Evolutionary conservation across 2,797 vertebrate species (phyloP).

Genomic region (Schizopygopsis malacanthus): DNA sequence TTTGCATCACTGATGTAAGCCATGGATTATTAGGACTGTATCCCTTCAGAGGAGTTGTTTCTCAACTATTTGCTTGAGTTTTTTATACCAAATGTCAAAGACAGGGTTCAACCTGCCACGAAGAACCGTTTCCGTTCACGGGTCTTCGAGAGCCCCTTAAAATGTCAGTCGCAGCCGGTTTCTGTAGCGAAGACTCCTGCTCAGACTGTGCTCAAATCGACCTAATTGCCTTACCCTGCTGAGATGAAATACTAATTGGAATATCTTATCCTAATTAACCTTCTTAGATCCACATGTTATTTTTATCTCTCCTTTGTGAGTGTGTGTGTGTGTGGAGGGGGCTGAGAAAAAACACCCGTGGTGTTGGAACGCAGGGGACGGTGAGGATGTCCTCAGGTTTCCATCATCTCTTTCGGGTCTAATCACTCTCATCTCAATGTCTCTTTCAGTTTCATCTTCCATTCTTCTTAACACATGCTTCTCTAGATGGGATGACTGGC

Average conservation of each 20-base stretch:
- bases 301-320: conserved; percentile 74
- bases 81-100: conserved; percentile 65
- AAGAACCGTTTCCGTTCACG: conserved; percentile 56
- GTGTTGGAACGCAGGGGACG: conserved; percentile 14
- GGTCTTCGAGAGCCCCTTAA: conserved; percentile 62
- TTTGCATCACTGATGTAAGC: not conserved
- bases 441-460: conserved; percentile 47
- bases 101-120: conserved; percentile 55
- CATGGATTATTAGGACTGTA: not conserved
- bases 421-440: conserved; percentile 47
- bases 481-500: conserved; percentile 44
- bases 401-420: conserved; percentile 48
- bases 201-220: conserved; percentile 68
- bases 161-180: conserved; percentile 66
- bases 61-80: conserved; percentile 2
- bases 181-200: conserved; percentile 58
- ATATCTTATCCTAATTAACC: conserved; percentile 83
- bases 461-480: conserved; percentile 53
- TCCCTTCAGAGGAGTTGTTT: conserved; percentile 1
- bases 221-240: conserved; percentile 79
- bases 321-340: conserved; percentile 56
- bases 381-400: conserved; percentile 53
- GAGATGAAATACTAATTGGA: conserved; percentile 83
- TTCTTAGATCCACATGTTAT: conserved; percentile 79
- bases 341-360: conserved; percentile 55